Base-by-base conservation (phyloP, 2,797 vertebrate genomes). In the Siniperca obscura region DNA sequence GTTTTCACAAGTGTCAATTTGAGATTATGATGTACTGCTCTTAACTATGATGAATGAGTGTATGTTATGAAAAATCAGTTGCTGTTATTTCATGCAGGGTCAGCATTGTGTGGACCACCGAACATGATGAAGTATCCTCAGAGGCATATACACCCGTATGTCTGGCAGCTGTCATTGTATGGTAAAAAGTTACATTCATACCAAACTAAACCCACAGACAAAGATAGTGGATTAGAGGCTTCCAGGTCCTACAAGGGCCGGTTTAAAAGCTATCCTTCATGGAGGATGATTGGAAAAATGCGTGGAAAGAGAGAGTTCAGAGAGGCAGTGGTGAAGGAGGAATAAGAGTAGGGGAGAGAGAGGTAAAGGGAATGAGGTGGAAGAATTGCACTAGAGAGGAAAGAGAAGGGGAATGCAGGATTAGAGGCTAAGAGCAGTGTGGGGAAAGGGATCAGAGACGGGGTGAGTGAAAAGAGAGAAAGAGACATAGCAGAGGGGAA, bases 361-460 rank as follows among this genome's bases (percentile, higher is more conserved):
- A 75, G 70, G 82, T 69, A 70, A 85, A 86, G 60, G 65, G 75
- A 80, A 52, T 71, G 83, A 82, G 72, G 84, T 82, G 81, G 83
- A 87, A 76, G 80, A 71, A 69, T 85, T 74, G 78, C 79, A 76
- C 56, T 27, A 55, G 83, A 87, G 84, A 88, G 88, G 86, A 85
- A 86, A 72, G 83, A 83, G 90, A 84, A 73, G 81, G 88, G 85
- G 86, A 85, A 82, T 85, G 83, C 66, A 86, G 88, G 90, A 93
- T 92, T 91, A 91, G 78, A 92, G 75, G 70, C 84, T 87, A 88
- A 90, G 88, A 90, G 88, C 78, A 88, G 84, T 89, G 90, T 90
- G 89, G 91, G 92, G 86, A 92, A 87, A 83, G 76, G 74, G 88
- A 91, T 90, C 83, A 87, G 86, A 86, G 78, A 71, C 16, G 5